A percentile compares a stretch with the other conserved stretches of the same genome.
phyloP scores from a whole-genome alignment of 35 echinoderm and acorn worm species.

The Acanthaster planci region DNA sequence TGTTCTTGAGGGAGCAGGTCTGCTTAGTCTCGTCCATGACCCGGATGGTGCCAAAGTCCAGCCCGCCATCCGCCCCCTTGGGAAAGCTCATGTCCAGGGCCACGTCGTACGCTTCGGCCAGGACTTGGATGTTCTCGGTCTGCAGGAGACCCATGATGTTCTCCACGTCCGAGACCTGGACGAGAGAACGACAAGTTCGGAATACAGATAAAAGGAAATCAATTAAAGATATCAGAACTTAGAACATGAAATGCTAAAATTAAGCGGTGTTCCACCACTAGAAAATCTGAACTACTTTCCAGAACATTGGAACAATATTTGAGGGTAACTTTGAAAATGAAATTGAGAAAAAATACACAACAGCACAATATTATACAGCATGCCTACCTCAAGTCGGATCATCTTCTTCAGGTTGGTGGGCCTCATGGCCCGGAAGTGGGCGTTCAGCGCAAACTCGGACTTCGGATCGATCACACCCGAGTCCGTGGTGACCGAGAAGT shows the following conservation, averaged over 20 bases:
- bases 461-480: conserved; percentile 92
- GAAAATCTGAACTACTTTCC: no score
- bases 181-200: neutral
- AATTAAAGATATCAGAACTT: no score
- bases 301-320: no score
- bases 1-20: conserved; percentile 99
- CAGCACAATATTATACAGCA: neutral
- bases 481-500: conserved; percentile 90
- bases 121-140: conserved; percentile 96
- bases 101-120: conserved; percentile 96
- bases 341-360: no score
- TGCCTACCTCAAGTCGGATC: conserved; percentile 81
- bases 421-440: conserved; percentile 95
- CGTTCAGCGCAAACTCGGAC: conserved; percentile 96
- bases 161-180: conserved; percentile 93
- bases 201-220: no score
- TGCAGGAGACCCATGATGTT: conserved; percentile 99
- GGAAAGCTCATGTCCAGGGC: conserved; percentile 99
- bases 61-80: conserved; percentile 93
- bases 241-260: no score
- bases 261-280: no score
- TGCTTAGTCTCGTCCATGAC: conserved; percentile 99
- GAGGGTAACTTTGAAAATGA: no score
- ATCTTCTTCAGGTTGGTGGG: conserved; percentile 96
- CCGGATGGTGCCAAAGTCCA: conserved; percentile 98